phyloP scores from a whole-genome alignment of 1,140 invertebrate genomes.

The Bombus waltoni region DNA sequence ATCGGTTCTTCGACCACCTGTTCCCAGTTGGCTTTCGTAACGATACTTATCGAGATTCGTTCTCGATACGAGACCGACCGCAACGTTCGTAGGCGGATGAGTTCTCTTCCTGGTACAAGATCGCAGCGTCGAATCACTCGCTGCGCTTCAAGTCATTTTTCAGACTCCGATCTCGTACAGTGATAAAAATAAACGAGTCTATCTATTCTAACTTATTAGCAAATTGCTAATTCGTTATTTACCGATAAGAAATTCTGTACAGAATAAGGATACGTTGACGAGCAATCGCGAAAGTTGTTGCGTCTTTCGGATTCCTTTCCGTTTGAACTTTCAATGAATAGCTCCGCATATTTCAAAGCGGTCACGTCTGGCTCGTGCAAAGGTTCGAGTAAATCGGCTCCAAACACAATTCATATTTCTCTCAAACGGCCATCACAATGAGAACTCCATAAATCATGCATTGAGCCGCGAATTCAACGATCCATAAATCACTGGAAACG shows the following conservation, averaged over 20 bases:
- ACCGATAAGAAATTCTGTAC: not conserved
- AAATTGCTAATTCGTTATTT: not conserved
- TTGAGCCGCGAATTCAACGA: conserved; percentile 34
- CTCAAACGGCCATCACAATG: not conserved
- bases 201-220: not conserved
- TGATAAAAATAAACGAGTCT: not conserved
- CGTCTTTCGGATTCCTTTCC: not conserved
- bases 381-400: not conserved
- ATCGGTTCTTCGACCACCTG: conserved; percentile 41
- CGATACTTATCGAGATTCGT: conserved; percentile 55
- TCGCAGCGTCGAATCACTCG: conserved; percentile 1
- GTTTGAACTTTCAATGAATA: not conserved
- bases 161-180: not conserved
- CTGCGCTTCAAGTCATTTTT: too few relatives aligned
- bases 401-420: conserved; percentile 11
- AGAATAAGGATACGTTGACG: not conserved
- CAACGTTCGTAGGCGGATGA: conserved; percentile 47
- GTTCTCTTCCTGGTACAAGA: conserved; percentile 49
- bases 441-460: conserved; percentile 39
- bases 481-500: conserved; percentile 25
- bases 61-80: conserved; percentile 26
- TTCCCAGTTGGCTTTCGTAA: conserved; percentile 45
- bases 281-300: not conserved
- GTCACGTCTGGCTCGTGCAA: not conserved
- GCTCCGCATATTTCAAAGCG: not conserved